Evolutionary conservation across 2,113 vertebrate species (phyloP).

Genomic region (Epinephelus fuscoguttatus): DNA sequence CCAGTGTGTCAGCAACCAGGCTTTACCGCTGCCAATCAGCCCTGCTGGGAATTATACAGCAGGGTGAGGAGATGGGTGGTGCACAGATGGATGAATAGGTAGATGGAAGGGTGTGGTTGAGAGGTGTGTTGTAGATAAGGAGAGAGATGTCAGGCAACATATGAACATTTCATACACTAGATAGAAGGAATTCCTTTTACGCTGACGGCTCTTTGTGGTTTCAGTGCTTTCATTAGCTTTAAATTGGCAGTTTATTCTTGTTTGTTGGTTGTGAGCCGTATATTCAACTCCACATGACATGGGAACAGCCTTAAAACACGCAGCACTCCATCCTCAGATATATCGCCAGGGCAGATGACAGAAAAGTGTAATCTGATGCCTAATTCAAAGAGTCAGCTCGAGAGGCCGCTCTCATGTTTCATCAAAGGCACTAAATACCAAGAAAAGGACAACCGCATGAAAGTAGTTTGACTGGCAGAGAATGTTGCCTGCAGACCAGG

Average conservation of each 20-base stretch:
- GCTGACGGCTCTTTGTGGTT: background rate
- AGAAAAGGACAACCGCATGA: background rate
- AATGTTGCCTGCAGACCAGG: no score
- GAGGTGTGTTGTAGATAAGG: background rate
- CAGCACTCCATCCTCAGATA: background rate
- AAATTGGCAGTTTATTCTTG: background rate
- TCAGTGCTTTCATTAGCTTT: background rate
- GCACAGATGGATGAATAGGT: background rate
- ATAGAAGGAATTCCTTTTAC: background rate
- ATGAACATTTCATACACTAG: background rate
- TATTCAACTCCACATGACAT: background rate
- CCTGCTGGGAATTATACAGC: slow-evolving; percentile 42
- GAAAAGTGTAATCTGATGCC: background rate
- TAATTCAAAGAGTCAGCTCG: background rate
- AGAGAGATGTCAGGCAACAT: background rate
- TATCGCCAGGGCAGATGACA: background rate
- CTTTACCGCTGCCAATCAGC: slow-evolving; percentile 63
- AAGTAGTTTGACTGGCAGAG: background rate
- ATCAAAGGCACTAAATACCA: background rate
- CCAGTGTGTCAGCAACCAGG: slow-evolving; percentile 53
- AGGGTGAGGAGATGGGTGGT: background rate
- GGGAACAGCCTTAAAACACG: background rate
- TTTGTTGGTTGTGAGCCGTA: no score
- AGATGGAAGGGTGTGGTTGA: background rate
- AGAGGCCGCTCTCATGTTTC: background rate